Conservation (phyloP, 2,113 vertebrate genomes). For the Sciurus niger region DNA sequence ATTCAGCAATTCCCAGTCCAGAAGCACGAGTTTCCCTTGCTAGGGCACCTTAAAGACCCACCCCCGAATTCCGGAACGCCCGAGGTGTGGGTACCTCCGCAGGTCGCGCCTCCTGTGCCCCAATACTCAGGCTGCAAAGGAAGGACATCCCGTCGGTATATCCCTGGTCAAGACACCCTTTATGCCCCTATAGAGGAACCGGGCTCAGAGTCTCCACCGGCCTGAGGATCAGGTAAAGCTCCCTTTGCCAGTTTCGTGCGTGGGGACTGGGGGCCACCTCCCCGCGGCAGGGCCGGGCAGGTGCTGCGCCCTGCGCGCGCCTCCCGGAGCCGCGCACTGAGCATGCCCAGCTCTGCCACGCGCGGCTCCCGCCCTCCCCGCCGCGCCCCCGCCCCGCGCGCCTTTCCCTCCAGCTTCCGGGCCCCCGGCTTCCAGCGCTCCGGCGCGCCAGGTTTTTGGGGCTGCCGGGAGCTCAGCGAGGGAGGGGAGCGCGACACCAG, state of each 20-base stretch:
- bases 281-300: background rate
- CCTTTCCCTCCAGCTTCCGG: background rate
- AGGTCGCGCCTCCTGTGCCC: conserved; percentile 25
- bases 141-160: background rate
- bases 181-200: too few relatives aligned
- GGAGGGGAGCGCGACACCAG: conserved; percentile 6
- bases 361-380: background rate
- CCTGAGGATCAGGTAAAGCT: background rate
- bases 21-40: background rate
- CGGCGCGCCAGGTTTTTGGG: conserved; percentile 71
- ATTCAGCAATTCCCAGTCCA: background rate
- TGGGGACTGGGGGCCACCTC: too few relatives aligned
- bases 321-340: conserved; percentile 35
- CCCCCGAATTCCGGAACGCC: background rate
- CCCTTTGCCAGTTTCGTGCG: background rate
- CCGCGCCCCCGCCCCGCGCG: background rate
- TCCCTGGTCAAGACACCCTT: too few relatives aligned
- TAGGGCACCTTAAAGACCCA: background rate
- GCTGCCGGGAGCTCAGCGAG: conserved; percentile 35
- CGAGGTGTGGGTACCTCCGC: background rate
- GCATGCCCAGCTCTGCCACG: conserved; percentile 67
- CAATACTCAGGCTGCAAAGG: background rate
- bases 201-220: rapidly evolving
- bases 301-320: background rate
- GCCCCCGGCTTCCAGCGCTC: background rate